Base-by-base conservation (phyloP, 2,888 invertebrate species). In the Sycophila texana region DNA sequence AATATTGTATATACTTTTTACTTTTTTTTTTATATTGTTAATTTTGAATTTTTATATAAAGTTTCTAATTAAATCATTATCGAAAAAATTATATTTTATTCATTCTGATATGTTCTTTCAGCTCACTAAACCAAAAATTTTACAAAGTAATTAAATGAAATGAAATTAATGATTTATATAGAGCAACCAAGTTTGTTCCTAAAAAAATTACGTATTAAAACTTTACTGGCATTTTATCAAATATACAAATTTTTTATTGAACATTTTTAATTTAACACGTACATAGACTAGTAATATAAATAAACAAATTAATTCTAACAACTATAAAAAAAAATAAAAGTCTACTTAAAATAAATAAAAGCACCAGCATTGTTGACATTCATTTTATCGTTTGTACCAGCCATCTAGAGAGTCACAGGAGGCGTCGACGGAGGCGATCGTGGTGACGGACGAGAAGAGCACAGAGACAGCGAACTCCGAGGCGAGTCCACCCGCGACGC, bases 361-460 rank as follows among this genome's bases (percentile, higher is more conserved):
- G 39, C 39, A 39, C 10, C 10, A 39, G 7, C 10, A 39, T 39
- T 20, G n/a, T 57, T 22, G 13, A 58, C 13, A 22, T 18, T 5
- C 3, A 10, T 58, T 20, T 20, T 20, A 13, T 20, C 20, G 7
- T 10, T 10, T 55, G 4, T 57, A 63, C 12, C 13, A 74, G 47
- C 63, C 60, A 39, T 63, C 66, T 12, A 39, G 13, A 26, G 16
- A 58, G 16, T 39, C n/a, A 39, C 58, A 2, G 68, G 68, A 51
- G 26, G 68, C 57, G 22, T n/a, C 22, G 22, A 66, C 30, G 14
- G 55, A 73, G 39, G 70, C 22, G 1, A n/a, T 71, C 20, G 49
- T 53, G 4, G 49, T 51, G 14, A 75, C 61, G 16, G 77, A 74
- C 0, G 66, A 66, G 51, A 74, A 77, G 53, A 74, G 55, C 4